Conservation (phyloP, 2,888 invertebrate species). For the Acronicta aceris region DNA sequence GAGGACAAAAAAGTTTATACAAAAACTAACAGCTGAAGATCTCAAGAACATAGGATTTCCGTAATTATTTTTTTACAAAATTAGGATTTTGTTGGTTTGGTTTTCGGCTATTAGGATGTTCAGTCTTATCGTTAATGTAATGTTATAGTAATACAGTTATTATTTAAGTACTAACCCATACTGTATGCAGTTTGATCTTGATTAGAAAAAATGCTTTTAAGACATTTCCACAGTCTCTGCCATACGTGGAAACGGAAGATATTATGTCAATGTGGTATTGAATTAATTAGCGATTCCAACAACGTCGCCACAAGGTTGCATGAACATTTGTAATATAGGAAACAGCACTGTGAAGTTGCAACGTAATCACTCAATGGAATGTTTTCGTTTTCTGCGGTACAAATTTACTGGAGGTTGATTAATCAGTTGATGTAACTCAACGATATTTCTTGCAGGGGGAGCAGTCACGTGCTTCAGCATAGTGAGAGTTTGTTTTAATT, state of each 20-base stretch:
- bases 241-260: conserved; percentile 16
- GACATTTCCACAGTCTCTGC: background rate
- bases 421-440: conserved; percentile 41
- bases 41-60: conserved; percentile 52
- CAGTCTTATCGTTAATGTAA: conserved; percentile 3
- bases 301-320: conserved; percentile 45
- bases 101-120: conserved; percentile 12
- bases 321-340: conserved; percentile 38
- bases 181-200: no score
- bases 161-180: no score
- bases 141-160: no score
- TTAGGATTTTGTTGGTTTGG: conserved; percentile 15
- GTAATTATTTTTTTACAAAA: conserved; percentile 35
- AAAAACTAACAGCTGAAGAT: conserved; percentile 56
- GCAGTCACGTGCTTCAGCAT: conserved; percentile 12
- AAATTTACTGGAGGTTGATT: conserved; percentile 31
- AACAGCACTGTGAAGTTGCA: conserved; percentile 40
- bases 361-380: conserved; percentile 36
- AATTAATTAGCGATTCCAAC: conserved; percentile 44
- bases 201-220: background rate
- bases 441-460: conserved; percentile 25
- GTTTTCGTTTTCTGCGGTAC: conserved; percentile 24
- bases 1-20: conserved; percentile 44
- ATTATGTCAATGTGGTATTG: conserved; percentile 20
- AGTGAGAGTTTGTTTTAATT: conserved; percentile 32